These are phyloP conservation scores for Drymonia ruficornis DNA, from an alignment of 2,888 invertebrate genomes.

Conservation along the genomic window DNA sequence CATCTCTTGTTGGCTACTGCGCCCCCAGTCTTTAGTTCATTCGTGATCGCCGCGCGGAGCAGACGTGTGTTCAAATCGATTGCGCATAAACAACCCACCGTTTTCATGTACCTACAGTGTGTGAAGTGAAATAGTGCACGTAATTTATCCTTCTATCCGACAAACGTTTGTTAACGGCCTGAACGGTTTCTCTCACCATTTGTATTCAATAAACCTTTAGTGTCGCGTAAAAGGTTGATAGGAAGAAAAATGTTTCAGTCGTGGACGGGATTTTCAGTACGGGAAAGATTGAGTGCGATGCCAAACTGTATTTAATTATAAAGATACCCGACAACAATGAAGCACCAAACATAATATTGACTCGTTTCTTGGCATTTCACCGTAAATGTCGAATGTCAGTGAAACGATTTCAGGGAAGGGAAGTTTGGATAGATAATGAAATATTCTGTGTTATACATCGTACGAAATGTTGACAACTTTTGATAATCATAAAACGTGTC, in stretches of 20 bases:
- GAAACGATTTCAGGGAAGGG: not conserved
- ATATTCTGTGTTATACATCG: not conserved
- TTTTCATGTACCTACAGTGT: slow-evolving; percentile 41
- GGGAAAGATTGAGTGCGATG: not conserved
- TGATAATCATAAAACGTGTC: not conserved
- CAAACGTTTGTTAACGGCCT: slow-evolving; percentile 19
- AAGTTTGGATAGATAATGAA: not conserved
- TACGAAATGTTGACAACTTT: not conserved
- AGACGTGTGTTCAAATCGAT: slow-evolving; percentile 41
- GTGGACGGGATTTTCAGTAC: slow-evolving; percentile 15
- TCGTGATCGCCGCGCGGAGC: slow-evolving; percentile 47
- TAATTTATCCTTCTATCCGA: slow-evolving; percentile 11
- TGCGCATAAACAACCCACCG: slow-evolving; percentile 45
- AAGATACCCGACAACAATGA: not conserved
- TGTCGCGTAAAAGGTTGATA: slow-evolving; percentile 27
- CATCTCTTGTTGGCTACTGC: slow-evolving; percentile 46
- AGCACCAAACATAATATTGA: not conserved
- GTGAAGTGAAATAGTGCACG: slow-evolving; percentile 38
- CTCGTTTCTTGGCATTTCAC: slow-evolving; percentile 14
- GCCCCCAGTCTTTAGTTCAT: slow-evolving; percentile 51
- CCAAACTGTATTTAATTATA: not conserved
- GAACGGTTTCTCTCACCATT: slow-evolving; percentile 15
- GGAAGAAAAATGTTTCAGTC: slow-evolving; percentile 30
- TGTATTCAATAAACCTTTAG: slow-evolving; percentile 12
- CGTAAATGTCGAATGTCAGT: slow-evolving; percentile 21